Conservation (phyloP, 1,140 invertebrate genomes). For the Anoplolepis gracilipes region DNA sequence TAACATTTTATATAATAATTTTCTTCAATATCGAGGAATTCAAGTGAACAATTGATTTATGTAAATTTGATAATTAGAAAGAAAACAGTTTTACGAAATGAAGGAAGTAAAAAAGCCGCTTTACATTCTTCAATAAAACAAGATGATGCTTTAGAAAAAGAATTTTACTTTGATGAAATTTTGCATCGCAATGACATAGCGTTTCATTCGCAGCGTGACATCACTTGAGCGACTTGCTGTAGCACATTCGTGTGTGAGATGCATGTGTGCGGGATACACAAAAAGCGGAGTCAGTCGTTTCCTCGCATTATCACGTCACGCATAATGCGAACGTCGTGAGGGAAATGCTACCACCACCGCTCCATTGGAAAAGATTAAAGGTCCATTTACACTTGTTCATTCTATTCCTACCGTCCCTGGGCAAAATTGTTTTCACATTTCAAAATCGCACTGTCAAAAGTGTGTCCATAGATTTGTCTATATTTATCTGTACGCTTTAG, state of each 20-base stretch:
- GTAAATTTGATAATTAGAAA: no score
- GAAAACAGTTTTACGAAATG: no score
- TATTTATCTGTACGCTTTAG: no score
- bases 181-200: not conserved
- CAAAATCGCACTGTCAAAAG: no score
- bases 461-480: no score
- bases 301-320: conserved; percentile 17
- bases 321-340: not conserved
- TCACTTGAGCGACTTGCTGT: conserved; percentile 4
- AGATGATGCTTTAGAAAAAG: not conserved
- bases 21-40: no score
- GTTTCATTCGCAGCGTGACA: not conserved
- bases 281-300: conserved; percentile 27
- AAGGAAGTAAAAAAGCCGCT: not conserved
- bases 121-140: not conserved
- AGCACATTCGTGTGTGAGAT: not conserved
- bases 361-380: conserved; percentile 1
- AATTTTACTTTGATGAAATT: not conserved
- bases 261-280: not conserved
- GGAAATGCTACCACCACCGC: not conserved
- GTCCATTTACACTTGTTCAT: no score
- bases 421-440: no score
- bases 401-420: no score
- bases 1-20: no score
- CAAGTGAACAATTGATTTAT: no score